Base-by-base conservation (phyloP, 2,113 vertebrate genomes). In the Lepus europaeus region DNA sequence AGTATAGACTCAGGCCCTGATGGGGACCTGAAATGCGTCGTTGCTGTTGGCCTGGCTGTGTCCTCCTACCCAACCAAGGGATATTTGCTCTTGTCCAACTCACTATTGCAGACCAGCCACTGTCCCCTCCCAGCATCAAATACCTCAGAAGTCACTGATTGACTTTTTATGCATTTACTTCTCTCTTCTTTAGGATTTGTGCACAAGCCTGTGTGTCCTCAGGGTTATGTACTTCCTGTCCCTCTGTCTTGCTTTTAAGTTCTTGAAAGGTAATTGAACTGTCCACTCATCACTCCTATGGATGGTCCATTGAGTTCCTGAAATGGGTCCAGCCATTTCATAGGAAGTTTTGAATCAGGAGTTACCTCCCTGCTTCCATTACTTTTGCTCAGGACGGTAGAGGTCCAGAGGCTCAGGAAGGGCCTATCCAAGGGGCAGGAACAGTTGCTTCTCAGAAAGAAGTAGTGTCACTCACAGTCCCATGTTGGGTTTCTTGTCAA, bases 201-300 rank as follows among this genome's bases (percentile, higher is more conserved):
- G 63, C 11, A 29, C 7, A 36, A 17, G 16, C 61, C 49, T 29
- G 36, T 53, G 45, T 61, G 7, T 76, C 45, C 17, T 63, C 51
- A 31, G 59, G 36, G 68, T 6, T 33, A 61, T 89, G 12, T 31
- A 76, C 22, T 10, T 63, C n/a, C 56, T 68, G 66, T 51, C 10
- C 88, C 51, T 85, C 33, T 86, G 8, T 51, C 27, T 86, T 89
- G 74, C 33, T 76, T 81, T 81, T 49, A 94, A 78, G 69, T 2
- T 86, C 6, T 59, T 31, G 1, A 31, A 51, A 81, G 22, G n/a
- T 64, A 13, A 86, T 23, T 31, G 27, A 25, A n/a, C 49, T 53
- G 9, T 19, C 7, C 13, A 10, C 5, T 39, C 51, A 73, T 73
- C 36, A 74, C 66, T 74, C 9, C 3, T 84, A 9, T 27, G 45